These are phyloP conservation scores for Ochropleura plecta DNA, from an alignment of 2,888 invertebrate genomes.

Conservation along the genomic window DNA sequence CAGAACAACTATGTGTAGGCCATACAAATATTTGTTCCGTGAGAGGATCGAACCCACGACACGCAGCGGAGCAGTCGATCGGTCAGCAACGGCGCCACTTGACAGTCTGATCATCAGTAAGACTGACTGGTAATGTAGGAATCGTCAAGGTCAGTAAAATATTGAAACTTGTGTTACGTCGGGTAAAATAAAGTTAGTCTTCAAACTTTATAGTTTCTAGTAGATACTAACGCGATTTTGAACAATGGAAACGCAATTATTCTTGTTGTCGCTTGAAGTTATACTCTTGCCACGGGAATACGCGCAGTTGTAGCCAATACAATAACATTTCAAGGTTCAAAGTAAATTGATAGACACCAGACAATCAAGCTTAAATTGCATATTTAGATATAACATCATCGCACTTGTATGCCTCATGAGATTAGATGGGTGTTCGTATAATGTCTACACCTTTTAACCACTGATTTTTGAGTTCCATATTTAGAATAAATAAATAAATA, in stretches of 20 bases:
- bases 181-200: not conserved
- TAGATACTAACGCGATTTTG: conserved; percentile 25
- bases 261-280: conserved; percentile 17
- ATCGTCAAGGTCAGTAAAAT: not conserved
- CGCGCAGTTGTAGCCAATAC: not conserved
- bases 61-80: too few species aligned
- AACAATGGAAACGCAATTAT: conserved; percentile 18
- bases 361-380: not conserved
- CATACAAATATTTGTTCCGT: too few species aligned
- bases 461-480: not conserved
- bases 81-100: too few species aligned
- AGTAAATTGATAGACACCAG: not conserved
- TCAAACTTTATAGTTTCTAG: conserved; percentile 15
- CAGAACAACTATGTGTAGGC: too few species aligned
- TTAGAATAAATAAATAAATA: not conserved
- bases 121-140: not conserved
- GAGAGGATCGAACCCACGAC: too few species aligned
- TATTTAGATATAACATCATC: not conserved
- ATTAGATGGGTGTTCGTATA: not conserved
- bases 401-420: not conserved
- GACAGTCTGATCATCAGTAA: not conserved
- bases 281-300: not conserved
- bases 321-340: not conserved
- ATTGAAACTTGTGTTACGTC: not conserved
- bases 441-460: not conserved